These are phyloP conservation scores for Fabriciana adippe DNA, from an alignment of 2,888 invertebrate genomes.

Conservation along the genomic window DNA sequence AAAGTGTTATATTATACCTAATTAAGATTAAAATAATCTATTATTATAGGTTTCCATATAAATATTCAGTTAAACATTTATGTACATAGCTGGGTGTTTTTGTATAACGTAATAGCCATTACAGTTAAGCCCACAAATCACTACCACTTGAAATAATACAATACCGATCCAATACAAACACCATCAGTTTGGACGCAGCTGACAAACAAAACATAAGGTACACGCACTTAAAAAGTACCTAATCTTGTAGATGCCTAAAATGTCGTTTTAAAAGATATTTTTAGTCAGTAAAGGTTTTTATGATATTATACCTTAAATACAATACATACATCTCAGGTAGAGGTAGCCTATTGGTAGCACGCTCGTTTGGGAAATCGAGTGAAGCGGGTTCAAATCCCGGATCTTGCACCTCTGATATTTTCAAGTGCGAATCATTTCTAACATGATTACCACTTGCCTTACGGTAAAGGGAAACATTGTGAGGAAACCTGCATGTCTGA, in stretches of 20 bases:
- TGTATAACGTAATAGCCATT: slow-evolving; percentile 31
- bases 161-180: slow-evolving; percentile 52
- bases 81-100: slow-evolving; percentile 13
- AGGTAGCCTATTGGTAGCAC: too few species aligned
- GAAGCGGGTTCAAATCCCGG: too few species aligned
- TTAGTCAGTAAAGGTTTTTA: background rate
- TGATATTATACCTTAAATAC: background rate
- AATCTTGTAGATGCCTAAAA: slow-evolving; percentile 48
- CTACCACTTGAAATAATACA: slow-evolving; percentile 48
- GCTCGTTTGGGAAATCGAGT: too few species aligned
- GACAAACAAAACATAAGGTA: slow-evolving; percentile 58
- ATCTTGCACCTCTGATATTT: too few species aligned
- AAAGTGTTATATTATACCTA: too few species aligned
- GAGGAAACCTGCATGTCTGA: too few species aligned
- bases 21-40: background rate
- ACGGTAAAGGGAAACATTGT: too few species aligned
- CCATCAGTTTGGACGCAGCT: slow-evolving; percentile 54
- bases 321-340: too few species aligned
- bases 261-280: slow-evolving; percentile 36
- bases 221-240: slow-evolving; percentile 59
- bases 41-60: background rate
- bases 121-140: slow-evolving; percentile 42
- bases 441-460: too few species aligned
- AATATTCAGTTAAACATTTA: slow-evolving; percentile 6
- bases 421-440: too few species aligned